Evolutionary conservation across 2,797 vertebrate genomes (phyloP), one percentile per base, ranked within the genome.

Genomic region (Picus viridis): DNA sequence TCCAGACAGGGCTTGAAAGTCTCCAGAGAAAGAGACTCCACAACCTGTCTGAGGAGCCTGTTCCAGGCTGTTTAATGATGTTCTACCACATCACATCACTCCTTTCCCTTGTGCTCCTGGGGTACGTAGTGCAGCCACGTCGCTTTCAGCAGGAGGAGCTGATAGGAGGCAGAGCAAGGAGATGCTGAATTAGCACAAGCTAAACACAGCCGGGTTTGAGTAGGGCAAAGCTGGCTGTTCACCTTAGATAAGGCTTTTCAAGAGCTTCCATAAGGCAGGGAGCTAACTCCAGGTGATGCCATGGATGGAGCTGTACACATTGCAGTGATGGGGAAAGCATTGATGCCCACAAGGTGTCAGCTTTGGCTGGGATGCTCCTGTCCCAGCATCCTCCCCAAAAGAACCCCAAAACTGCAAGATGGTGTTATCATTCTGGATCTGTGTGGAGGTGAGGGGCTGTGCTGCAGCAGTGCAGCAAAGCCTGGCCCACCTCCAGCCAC

Each of bases 61-160:
- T 43, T 43, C 41, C 41, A 43, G 41, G 41, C 41, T 43, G 12
- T 43, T 43, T 43, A 43, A 43, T 43, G 41, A 12, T 51, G 49
- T 51, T 22, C 49, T 12, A 51, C 12, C 49, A 22, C 49, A 51
- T 51, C 22, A 23, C 23, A 51, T 24, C 11, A 24, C 49, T 51
- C 49, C 39, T 29, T 49, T 45, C 36, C 53, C 36, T 39, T 4
- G 2, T 7, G 73, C 36, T 57, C 39, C 56, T 8, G 27, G 12
- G 59, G 10, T 4, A 12, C 4, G 0, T 2, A 23, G 24, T 7
- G 24, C 2, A 2, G 29, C 22, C 54, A 2, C 5, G 0, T 16
- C 61, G 54, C 32, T 54, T 47, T 51, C 43, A 12, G 41, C 26
- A 12, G 36, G 56, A 81, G 67, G 56, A 86, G 76, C 49, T 67